These are phyloP conservation scores for Toxotes jaculatrix DNA, from an alignment of 2,113 vertebrate genomes.

Conservation along the genomic window DNA sequence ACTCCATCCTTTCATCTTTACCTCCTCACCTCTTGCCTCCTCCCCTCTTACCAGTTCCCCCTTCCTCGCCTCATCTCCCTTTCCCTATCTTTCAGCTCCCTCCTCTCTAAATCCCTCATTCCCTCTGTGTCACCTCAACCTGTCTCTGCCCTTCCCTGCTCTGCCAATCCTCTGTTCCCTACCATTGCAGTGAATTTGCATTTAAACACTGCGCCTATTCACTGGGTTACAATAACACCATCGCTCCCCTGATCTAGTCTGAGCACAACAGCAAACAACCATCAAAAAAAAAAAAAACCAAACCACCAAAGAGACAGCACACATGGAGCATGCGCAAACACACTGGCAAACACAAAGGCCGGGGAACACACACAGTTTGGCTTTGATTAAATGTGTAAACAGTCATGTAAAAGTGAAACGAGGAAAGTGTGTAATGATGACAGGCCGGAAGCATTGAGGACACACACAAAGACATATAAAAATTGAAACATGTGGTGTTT, in stretches of 20 bases:
- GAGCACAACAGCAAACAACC: constrained; percentile 76
- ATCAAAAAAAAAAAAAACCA: constrained; percentile 21
- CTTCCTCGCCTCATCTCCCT: constrained; percentile 48
- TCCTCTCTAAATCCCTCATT: constrained; percentile 53
- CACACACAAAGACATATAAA: constrained; percentile 18
- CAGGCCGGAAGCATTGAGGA: constrained; percentile 39
- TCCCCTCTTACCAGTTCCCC: constrained; percentile 41
- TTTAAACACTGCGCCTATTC: constrained; percentile 71
- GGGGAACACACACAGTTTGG: constrained; percentile 27
- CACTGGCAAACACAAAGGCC: constrained; percentile 29
- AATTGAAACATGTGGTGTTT: constrained; percentile 43
- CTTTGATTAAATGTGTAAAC: constrained; percentile 71
- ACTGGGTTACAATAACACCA: constrained; percentile 68
- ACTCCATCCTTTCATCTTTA: constrained; percentile 40
- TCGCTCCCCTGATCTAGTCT: constrained; percentile 65
- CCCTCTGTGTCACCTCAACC: constrained; percentile 65
- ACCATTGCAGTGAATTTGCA: constrained; percentile 71
- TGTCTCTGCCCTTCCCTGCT: constrained; percentile 45
- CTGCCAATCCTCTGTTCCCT: constrained; percentile 59
- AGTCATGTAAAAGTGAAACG: constrained; percentile 59
- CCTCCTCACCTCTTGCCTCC: constrained; percentile 58
- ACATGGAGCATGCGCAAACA: neutral
- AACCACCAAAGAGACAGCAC: constrained; percentile 4
- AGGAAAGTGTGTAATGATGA: constrained; percentile 54
- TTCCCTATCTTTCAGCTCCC: constrained; percentile 45